Conservation (phyloP, 2,888 invertebrate genomes). For the Microplitis deprimator region DNA sequence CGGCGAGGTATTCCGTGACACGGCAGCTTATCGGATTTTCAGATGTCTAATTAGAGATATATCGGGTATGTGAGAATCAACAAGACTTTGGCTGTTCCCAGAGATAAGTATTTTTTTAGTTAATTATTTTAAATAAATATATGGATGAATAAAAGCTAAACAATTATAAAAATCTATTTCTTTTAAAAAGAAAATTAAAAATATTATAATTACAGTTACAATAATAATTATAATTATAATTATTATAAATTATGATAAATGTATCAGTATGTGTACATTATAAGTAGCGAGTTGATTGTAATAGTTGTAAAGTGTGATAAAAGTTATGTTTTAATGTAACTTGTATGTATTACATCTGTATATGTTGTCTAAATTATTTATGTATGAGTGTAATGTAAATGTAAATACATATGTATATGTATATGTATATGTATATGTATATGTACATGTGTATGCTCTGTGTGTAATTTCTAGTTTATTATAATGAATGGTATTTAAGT, state of each 20-base stretch:
- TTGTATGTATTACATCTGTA: conserved; percentile 11
- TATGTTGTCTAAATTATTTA: conserved; percentile 12
- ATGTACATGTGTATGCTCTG: neutral
- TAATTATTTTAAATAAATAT: neutral
- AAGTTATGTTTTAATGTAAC: neutral
- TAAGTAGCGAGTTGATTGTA: neutral
- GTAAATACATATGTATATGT: conserved; percentile 1
- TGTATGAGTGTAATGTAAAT: neutral
- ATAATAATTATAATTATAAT: too few species aligned
- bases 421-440: neutral
- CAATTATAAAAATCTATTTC: too few species aligned
- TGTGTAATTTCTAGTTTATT: neutral
- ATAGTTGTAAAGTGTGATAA: conserved; percentile 8
- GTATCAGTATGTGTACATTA: neutral
- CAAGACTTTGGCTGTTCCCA: conserved; percentile 12
- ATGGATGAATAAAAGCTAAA: neutral
- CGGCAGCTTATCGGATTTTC: conserved; percentile 35
- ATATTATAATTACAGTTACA: neutral
- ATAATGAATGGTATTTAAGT: neutral
- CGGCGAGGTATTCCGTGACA: conserved; percentile 34
- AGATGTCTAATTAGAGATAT: conserved; percentile 30
- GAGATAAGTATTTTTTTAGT: conserved; percentile 10
- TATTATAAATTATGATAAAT: neutral
- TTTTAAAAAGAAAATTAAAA: neutral
- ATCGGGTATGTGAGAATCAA: conserved; percentile 26